phyloP scores from a whole-genome alignment of 2,113 vertebrate genomes.

The Columbina picui region DNA sequence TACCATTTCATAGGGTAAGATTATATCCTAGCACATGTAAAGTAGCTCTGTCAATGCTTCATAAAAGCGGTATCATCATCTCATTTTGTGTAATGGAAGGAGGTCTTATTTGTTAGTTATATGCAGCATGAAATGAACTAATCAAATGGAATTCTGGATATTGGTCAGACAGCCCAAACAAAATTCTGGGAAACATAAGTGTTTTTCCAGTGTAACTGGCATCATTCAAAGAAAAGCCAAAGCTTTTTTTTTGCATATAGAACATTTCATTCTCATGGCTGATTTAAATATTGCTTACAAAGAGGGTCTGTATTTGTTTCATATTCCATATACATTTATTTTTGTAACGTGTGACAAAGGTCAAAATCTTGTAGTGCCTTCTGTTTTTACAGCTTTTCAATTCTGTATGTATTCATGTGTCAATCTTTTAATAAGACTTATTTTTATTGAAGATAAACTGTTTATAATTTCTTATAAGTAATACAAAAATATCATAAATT shows the following conservation, averaged over 20 bases:
- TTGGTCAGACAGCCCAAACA: not conserved
- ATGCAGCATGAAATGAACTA: not conserved
- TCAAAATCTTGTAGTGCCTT: not conserved
- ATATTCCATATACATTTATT: not conserved
- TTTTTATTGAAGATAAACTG: not conserved
- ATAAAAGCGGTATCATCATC: not conserved
- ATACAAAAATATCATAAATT: not conserved
- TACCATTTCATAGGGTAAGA: not conserved
- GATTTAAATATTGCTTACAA: not conserved
- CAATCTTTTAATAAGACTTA: not conserved
- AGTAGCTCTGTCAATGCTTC: not conserved
- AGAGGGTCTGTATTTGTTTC: not conserved
- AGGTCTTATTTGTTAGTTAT: not conserved
- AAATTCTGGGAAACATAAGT: not conserved
- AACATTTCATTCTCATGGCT: not conserved
- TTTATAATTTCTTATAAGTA: not conserved
- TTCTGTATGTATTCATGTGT: not conserved
- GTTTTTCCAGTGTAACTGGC: not conserved
- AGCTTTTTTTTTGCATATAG: not conserved
- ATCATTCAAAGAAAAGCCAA: not conserved
- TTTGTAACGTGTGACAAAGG: not conserved
- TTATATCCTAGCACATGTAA: not conserved
- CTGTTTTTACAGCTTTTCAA: not conserved
- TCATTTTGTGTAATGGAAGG: not conserved
- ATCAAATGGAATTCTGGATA: not conserved